Evolutionary conservation across 2,113 vertebrate genomes (phyloP).

Genomic region (Thryonomys swinderianus): DNA sequence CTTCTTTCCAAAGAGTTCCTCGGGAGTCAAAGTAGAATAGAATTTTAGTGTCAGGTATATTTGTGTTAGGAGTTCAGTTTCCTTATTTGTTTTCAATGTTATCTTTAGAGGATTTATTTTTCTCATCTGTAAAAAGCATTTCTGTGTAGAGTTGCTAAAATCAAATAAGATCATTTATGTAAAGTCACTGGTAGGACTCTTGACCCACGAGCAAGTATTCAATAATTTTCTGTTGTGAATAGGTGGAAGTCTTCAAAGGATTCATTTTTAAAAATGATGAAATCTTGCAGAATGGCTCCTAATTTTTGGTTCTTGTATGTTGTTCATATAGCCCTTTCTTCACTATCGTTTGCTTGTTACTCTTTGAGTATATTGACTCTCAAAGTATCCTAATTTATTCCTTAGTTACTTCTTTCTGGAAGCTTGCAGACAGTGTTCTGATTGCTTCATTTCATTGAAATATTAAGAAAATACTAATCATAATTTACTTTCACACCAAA

Average conservation of each 20-base stretch:
- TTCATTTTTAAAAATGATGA: neutral
- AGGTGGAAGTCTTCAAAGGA: neutral
- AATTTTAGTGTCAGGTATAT: neutral
- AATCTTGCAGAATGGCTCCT: neutral
- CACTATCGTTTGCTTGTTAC: neutral
- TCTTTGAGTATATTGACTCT: neutral
- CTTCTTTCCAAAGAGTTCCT: neutral
- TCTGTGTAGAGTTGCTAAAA: neutral
- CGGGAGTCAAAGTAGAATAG: neutral
- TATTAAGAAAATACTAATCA: conserved; percentile 52
- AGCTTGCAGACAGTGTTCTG: conserved; percentile 46
- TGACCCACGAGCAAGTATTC: neutral
- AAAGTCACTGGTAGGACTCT: neutral
- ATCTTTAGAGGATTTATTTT: neutral
- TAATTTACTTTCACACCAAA: conserved; percentile 34
- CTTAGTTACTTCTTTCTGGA: conserved; percentile 8
- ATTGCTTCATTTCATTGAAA: conserved; percentile 41
- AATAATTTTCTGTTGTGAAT: neutral
- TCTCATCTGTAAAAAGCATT: neutral
- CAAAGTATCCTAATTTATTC: conserved; percentile 34
- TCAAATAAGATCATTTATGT: neutral
- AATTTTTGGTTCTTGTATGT: neutral
- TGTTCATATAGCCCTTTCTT: neutral
- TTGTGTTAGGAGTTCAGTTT: neutral
- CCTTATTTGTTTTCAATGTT: neutral